Evolutionary conservation across 2,888 invertebrate genomes (phyloP).

Genomic region (Drosophila paracracens): DNA sequence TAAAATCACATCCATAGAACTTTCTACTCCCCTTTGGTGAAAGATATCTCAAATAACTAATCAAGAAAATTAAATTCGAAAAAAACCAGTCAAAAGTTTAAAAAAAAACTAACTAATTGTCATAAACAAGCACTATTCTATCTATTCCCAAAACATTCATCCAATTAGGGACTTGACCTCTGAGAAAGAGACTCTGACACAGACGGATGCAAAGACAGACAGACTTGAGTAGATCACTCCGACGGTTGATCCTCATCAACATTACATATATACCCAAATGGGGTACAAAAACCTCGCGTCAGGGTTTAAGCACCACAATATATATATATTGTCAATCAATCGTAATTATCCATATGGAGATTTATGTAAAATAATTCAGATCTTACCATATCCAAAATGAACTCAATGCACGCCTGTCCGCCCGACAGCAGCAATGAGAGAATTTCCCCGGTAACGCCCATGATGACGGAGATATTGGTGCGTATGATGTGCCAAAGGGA

Average conservation of each 20-base stretch:
- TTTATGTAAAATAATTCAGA: background rate
- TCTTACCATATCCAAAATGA: conserved; percentile 92
- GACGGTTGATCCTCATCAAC: too few relatives aligned
- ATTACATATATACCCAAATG: background rate
- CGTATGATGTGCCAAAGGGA: conserved; percentile 96
- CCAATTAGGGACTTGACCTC: too few relatives aligned
- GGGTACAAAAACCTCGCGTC: background rate
- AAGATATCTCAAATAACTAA: too few relatives aligned
- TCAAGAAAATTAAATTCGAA: too few relatives aligned
- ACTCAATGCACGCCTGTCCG: conserved; percentile 95
- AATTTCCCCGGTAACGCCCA: conserved; percentile 94
- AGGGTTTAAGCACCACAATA: background rate
- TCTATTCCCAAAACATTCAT: too few relatives aligned
- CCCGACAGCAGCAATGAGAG: conserved; percentile 94
- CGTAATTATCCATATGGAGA: background rate
- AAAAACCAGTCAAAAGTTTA: too few relatives aligned
- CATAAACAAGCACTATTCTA: too few relatives aligned
- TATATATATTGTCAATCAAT: background rate
- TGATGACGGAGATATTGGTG: conserved; percentile 94
- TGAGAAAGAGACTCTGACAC: background rate
- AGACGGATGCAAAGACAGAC: background rate
- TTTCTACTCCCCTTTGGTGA: too few relatives aligned
- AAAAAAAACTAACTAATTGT: too few relatives aligned
- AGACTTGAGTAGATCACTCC: background rate
- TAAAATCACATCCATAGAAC: too few relatives aligned